Conservation (phyloP, 2,888 invertebrate species). For the Heteropelma amictum region DNA sequence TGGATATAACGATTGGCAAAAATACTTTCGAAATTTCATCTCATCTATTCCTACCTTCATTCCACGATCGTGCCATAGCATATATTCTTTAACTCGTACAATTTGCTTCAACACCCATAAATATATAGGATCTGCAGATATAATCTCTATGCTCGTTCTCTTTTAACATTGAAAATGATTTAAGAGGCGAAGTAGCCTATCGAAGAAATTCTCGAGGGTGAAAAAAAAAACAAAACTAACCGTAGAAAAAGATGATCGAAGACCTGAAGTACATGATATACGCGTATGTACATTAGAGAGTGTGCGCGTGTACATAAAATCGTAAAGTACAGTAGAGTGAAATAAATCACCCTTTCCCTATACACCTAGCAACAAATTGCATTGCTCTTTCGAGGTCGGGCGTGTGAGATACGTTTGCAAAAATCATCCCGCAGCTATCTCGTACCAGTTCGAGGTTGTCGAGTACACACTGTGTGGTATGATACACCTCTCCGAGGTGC, state of each 20-base stretch:
- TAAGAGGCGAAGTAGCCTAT: not conserved
- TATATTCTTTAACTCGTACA: not conserved
- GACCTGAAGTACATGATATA: not conserved
- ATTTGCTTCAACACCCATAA: constrained; percentile 21
- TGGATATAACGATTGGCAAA: too few species aligned
- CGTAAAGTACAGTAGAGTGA: constrained; percentile 26
- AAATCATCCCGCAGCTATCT: constrained; percentile 32
- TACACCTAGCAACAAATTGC: constrained; percentile 24
- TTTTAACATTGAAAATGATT: constrained; percentile 33
- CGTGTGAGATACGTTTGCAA: constrained; percentile 29
- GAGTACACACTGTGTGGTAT: constrained; percentile 41
- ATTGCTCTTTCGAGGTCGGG: constrained; percentile 39
- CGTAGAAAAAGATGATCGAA: too few species aligned
- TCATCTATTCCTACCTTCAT: too few species aligned
- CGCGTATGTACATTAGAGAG: not conserved
- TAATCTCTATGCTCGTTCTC: constrained; percentile 14
- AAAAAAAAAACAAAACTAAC: not conserved
- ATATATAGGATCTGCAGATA: not conserved
- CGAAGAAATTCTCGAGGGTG: constrained; percentile 1
- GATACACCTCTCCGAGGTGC: constrained; percentile 33
- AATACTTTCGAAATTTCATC: not conserved
- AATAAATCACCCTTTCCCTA: constrained; percentile 33
- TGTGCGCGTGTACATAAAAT: too few species aligned
- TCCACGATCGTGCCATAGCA: too few species aligned
- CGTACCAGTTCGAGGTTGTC: constrained; percentile 48